Conservation (phyloP, 2,888 invertebrate genomes). For the Junonia oenone region DNA sequence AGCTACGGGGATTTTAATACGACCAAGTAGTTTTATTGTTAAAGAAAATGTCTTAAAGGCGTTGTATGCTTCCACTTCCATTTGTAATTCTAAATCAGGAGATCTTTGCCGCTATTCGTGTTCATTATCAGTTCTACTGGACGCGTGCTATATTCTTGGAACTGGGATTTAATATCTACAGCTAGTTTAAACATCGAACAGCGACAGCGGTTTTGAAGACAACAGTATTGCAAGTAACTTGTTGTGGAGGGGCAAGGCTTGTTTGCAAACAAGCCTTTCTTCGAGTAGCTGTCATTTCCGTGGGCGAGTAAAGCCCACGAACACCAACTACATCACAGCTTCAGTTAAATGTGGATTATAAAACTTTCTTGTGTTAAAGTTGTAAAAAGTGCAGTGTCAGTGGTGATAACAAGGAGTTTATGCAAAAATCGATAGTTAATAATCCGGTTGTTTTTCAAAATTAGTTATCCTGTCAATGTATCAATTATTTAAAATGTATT, state of each 20-base stretch:
- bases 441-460: slow-evolving; percentile 2
- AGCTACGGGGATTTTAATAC: slow-evolving; percentile 1
- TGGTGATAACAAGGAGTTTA: slow-evolving; percentile 19
- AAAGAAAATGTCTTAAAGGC: not conserved
- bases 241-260: slow-evolving; percentile 3
- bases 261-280: slow-evolving; percentile 3
- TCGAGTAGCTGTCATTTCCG: slow-evolving; percentile 9
- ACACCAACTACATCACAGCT: not conserved
- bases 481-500: slow-evolving; percentile 11
- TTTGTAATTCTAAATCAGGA: slow-evolving; percentile 9
- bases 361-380: slow-evolving; percentile 9
- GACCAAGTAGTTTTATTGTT: slow-evolving; percentile 5
- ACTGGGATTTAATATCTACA: slow-evolving; percentile 9
- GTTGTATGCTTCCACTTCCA: not conserved
- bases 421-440: slow-evolving; percentile 13
- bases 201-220: slow-evolving; percentile 8
- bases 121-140: slow-evolving; percentile 5
- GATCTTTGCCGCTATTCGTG: slow-evolving; percentile 3
- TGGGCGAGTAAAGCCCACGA: slow-evolving; percentile 6
- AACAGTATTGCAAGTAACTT: slow-evolving; percentile 4
- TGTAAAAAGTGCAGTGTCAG: slow-evolving; percentile 27
- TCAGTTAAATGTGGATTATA: slow-evolving; percentile 14
- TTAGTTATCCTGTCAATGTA: slow-evolving; percentile 6
- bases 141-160: slow-evolving; percentile 7
- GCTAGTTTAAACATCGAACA: slow-evolving; percentile 1